Conservation (phyloP, 2,888 invertebrate species). For the Norana najaformis region DNA sequence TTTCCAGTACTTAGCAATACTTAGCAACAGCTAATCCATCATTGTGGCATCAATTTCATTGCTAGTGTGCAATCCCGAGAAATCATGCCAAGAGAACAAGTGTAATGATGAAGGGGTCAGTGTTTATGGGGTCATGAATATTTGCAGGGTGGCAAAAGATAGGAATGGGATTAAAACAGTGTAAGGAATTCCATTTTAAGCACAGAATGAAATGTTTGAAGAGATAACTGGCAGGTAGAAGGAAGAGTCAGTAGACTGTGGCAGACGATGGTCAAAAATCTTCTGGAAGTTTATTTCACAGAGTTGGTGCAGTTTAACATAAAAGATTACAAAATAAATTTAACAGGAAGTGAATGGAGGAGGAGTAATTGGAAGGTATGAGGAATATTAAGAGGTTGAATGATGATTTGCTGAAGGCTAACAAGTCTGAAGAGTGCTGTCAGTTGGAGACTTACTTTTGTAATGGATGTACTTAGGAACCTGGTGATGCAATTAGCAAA, state of each 20-base stretch:
- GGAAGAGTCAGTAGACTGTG: background rate
- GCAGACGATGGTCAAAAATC: background rate
- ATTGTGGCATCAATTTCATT: background rate
- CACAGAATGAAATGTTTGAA: background rate
- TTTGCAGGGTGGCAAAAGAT: background rate
- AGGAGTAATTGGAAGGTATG: background rate
- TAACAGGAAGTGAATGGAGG: background rate
- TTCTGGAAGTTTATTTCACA: background rate
- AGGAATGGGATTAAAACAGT: background rate
- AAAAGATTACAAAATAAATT: no score
- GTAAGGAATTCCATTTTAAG: background rate
- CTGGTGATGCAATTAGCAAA: no score
- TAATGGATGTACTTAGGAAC: no score
- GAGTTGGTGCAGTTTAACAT: no score
- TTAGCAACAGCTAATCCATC: background rate
- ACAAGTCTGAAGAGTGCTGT: no score
- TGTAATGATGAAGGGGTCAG: background rate
- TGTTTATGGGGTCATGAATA: background rate
- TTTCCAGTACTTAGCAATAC: background rate
- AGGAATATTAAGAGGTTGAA: no score
- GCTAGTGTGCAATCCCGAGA: background rate
- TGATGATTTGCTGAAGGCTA: no score
- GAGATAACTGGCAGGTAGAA: background rate
- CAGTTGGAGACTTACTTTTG: no score
- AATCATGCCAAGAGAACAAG: background rate